Percentiles rank a stretch among this genome's conserved stretches.
Conservation (phyloP, 2,797 vertebrate species). For the Poecile montanus region DNA sequence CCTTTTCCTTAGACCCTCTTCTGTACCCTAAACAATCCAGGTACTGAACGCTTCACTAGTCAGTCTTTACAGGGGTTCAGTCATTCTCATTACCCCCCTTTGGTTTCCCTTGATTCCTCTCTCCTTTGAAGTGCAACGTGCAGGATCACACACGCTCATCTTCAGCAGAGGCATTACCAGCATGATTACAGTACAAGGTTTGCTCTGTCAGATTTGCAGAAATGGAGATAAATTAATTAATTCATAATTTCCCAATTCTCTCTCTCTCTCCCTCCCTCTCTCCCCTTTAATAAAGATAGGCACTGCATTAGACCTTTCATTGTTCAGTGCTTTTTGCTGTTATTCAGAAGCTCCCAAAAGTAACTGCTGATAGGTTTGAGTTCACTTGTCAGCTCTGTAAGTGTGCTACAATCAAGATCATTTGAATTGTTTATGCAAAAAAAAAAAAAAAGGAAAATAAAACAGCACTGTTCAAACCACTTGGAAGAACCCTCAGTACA, state of each 20-base stretch:
- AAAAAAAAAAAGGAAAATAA: background rate
- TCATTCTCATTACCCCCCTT: background rate
- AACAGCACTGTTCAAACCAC: background rate
- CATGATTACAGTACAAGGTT: background rate
- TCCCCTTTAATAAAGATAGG: background rate
- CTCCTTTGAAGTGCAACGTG: background rate
- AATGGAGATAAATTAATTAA: background rate
- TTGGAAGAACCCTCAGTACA: background rate
- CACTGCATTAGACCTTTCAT: background rate
- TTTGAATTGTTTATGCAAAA: background rate
- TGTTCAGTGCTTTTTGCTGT: background rate
- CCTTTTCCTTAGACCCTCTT: background rate
- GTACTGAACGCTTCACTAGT: background rate
- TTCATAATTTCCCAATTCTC: background rate
- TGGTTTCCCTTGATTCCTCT: background rate
- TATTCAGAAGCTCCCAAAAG: background rate
- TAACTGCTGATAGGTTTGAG: background rate
- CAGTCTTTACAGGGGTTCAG: background rate
- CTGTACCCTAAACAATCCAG: background rate
- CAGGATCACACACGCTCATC: background rate
- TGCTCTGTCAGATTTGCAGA: background rate
- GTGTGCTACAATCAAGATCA: background rate
- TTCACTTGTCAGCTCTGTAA: background rate
- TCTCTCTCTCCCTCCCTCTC: background rate
- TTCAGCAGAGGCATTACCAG: background rate